Percentiles rank a stretch among this genome's conserved stretches.
Conservation (phyloP, 1,140 invertebrate species). For the Riptortus pedestris region DNA sequence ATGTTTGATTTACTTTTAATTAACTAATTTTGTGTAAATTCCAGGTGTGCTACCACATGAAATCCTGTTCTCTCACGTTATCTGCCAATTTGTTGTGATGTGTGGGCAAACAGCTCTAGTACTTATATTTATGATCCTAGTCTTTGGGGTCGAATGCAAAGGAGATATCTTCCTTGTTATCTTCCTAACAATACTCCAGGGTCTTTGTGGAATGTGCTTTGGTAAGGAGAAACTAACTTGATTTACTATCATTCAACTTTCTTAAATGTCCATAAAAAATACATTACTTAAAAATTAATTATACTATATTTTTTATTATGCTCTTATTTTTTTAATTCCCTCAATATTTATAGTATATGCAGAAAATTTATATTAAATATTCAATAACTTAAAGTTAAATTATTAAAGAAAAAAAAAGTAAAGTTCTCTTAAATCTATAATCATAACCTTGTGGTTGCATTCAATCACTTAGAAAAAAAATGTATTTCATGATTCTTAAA, state of each 20-base stretch:
- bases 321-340: no score
- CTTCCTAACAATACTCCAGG: constrained; percentile 66
- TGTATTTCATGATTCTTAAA: no score
- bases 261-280: constrained; percentile 14
- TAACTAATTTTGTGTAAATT: no score
- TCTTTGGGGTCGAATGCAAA: constrained; percentile 69
- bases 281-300: constrained; percentile 1
- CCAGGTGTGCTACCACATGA: constrained; percentile 47
- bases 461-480: no score
- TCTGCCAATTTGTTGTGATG: constrained; percentile 82
- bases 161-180: constrained; percentile 68
- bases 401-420: no score
- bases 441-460: no score
- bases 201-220: constrained; percentile 87
- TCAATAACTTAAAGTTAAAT: no score
- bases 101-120: constrained; percentile 71
- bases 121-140: constrained; percentile 66
- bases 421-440: no score
- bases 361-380: no score
- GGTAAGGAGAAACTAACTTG: constrained; percentile 43
- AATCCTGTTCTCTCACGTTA: constrained; percentile 70
- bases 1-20: no score
- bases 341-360: no score
- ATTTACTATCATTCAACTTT: no score
- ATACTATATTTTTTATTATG: neutral